Evolutionary conservation across 2,113 vertebrate species (phyloP).

Genomic region (Amphiprion ocellaris): DNA sequence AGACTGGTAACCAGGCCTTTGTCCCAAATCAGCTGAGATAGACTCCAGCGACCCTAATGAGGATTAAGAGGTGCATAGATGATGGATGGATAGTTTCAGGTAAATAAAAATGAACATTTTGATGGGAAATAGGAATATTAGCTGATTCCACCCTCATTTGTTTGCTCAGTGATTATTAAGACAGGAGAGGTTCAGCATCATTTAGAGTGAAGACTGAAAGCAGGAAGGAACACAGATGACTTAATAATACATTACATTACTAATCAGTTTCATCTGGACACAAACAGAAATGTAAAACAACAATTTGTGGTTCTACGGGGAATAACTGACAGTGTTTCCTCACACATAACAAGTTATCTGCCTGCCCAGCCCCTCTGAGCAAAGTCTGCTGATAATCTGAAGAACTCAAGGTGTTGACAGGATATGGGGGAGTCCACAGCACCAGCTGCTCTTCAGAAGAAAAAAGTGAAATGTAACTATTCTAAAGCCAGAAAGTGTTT

Average conservation of each 20-base stretch:
- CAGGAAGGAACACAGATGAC: background rate
- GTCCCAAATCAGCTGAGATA: no score
- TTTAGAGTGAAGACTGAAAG: background rate
- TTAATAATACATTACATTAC: background rate
- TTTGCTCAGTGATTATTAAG: background rate
- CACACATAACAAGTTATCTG: background rate
- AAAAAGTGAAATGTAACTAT: background rate
- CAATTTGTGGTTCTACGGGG: background rate
- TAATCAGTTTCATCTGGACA: background rate
- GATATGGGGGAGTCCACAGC: background rate
- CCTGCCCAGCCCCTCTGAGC: background rate
- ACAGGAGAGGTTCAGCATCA: no score
- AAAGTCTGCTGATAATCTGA: background rate
- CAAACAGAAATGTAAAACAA: constrained; percentile 1
- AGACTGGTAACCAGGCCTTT: no score
- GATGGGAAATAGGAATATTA: background rate
- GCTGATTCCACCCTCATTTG: background rate
- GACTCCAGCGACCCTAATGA: no score
- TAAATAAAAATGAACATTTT: background rate
- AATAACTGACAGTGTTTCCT: background rate
- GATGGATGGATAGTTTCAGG: background rate
- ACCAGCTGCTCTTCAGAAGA: background rate
- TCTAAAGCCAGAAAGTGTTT: no score
- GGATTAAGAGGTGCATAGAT: no score
- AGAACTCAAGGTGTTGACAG: background rate